These are phyloP conservation scores for Perithous albicinctus DNA, from an alignment of 2,888 invertebrate genomes.

Conservation along the genomic window DNA sequence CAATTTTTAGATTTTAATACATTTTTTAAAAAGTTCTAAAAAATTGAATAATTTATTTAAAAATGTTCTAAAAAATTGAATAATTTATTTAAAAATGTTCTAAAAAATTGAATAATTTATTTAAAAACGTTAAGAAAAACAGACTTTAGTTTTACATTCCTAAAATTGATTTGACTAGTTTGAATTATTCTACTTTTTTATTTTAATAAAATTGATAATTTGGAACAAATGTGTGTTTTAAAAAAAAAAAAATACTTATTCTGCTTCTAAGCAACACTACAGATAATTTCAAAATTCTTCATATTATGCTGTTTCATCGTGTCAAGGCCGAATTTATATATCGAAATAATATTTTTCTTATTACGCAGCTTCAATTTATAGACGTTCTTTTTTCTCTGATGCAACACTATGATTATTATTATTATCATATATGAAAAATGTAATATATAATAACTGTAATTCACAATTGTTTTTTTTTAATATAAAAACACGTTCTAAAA, in stretches of 20 bases:
- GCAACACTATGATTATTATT: not conserved
- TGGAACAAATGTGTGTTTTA: not conserved
- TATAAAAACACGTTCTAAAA: not conserved
- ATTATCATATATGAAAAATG: not conserved
- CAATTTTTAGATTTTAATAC: no score
- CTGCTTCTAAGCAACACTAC: not conserved
- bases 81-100: no score
- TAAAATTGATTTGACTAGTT: no score
- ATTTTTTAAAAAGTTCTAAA: no score
- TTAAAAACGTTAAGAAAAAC: no score
- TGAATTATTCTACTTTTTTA: no score
- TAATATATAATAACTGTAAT: not conserved
- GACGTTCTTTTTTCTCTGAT: not conserved
- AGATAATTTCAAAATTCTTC: not conserved
- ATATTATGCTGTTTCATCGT: not conserved
- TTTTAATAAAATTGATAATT: no score
- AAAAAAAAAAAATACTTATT: not conserved
- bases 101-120: no score
- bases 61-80: no score
- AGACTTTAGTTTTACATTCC: no score
- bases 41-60: no score
- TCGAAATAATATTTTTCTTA: not conserved
- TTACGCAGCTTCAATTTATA: not conserved
- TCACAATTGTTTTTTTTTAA: not conserved
- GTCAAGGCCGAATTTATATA: not conserved